Conservation (phyloP, 2,797 vertebrate species). For the Coreius guichenoti region DNA sequence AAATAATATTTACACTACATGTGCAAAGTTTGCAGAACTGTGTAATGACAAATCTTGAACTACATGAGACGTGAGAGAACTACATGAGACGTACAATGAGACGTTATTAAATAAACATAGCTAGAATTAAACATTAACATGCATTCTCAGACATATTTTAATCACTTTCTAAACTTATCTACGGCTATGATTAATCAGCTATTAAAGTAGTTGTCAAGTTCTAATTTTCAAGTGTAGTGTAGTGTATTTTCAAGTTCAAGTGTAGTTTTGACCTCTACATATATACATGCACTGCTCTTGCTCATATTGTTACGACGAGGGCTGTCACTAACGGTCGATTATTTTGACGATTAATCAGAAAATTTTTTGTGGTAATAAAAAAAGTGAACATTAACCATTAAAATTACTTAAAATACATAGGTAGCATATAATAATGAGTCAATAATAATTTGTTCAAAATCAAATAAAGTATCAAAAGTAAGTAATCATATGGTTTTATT, state of each 20-base stretch:
- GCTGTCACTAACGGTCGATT: not conserved
- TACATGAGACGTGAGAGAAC: not conserved
- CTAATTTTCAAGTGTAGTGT: not conserved
- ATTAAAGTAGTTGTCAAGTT: not conserved
- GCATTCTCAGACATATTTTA: not conserved
- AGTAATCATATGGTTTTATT: no score
- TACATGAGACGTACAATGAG: not conserved
- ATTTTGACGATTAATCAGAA: not conserved
- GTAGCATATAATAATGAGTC: no score
- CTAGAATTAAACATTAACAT: not conserved
- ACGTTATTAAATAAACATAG: not conserved
- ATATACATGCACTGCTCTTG: not conserved
- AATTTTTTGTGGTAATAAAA: not conserved
- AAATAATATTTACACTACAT: not conserved
- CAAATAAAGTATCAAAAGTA: no score
- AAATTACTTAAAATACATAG: no score
- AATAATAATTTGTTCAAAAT: no score
- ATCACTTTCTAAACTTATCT: not conserved
- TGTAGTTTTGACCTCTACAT: not conserved
- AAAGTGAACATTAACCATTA: no score
- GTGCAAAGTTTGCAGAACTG: not conserved
- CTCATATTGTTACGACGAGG: not conserved
- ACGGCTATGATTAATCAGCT: not conserved
- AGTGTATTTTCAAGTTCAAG: not conserved
- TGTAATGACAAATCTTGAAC: not conserved